Evolutionary conservation across 1,140 invertebrate genomes (phyloP), one percentile per base, ranked within the genome.

Genomic region (Cyclargus thomasi): DNA sequence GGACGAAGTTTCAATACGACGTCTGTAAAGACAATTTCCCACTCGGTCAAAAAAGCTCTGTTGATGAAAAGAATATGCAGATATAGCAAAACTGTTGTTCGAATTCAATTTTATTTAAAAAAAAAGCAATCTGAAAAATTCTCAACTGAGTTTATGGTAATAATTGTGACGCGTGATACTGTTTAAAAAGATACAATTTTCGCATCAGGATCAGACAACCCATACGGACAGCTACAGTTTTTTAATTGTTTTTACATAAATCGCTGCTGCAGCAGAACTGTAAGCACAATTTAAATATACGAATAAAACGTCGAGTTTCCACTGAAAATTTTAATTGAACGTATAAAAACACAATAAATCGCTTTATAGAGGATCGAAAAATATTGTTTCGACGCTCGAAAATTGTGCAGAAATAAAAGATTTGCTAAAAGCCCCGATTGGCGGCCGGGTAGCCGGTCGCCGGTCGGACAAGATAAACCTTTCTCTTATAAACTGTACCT

Each of bases 331-430:
- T 47, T 47, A 47, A 47, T 47, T 47, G 39, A 47, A 47, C 39
- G 39, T 47, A 47, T 47, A 47, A 47, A 47, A 47, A 47, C 39
- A 47, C 39, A 47, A 47, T 47, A 47, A 47, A 47, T 47, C 39
- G 39, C 39, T 47, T 47, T 47, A 47, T 47, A 16, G 10, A 47
- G 39, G 10, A 47, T 47, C 14, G 39, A 47, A 47, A 47, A 47
- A 47, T 47, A 47, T 47, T 16, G 39, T 47, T 14, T 47, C 39
- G 39, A 11, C 39, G 39, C 39, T 16, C 39, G 39, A 47, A 47
- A 47, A 47, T 47, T 47, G 39, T 16, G 39, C 39, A 47, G 11
- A 47, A 47, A 47, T 47, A 47, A 47, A 47, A 47, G 39, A 47
- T 47, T 47, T 47, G 39, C 39, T 47, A 47, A 47, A 47, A 14